Conservation (phyloP, 2,888 invertebrate genomes). For the Calameuta pallipes region DNA sequence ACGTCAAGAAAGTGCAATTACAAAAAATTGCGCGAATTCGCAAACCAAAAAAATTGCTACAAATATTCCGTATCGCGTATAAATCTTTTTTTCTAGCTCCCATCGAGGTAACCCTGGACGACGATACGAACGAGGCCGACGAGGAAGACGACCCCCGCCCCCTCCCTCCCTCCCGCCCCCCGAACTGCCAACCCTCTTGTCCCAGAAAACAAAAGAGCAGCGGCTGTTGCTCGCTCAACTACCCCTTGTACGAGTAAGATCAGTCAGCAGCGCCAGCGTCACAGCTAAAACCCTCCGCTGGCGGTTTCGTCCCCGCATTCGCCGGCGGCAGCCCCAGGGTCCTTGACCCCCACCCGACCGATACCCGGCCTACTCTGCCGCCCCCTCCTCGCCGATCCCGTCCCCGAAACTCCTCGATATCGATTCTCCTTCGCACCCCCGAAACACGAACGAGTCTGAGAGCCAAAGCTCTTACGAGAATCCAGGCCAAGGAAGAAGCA, state of each 20-base stretch:
- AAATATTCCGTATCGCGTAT: not conserved
- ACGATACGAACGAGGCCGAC: not conserved
- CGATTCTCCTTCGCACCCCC: conserved; percentile 29
- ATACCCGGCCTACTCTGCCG: not conserved
- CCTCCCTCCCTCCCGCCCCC: conserved; percentile 34
- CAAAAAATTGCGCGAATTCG: no score
- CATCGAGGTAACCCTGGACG: not conserved
- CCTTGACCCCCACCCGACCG: not conserved
- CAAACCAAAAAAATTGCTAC: not conserved
- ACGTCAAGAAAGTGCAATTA: no score
- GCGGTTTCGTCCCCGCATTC: not conserved
- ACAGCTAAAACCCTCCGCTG: conserved; percentile 14
- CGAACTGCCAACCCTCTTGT: conserved; percentile 34
- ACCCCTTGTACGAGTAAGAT: conserved; percentile 9
- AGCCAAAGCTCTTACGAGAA: conserved; percentile 12
- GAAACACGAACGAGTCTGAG: conserved; percentile 7
- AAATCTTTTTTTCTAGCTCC: not conserved
- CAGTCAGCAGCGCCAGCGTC: not conserved
- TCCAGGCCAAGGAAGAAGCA: not conserved
- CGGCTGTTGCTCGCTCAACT: conserved; percentile 51
- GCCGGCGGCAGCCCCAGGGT: not conserved
- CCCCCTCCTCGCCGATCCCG: not conserved
- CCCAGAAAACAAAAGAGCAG: conserved; percentile 58
- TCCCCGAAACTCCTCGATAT: conserved; percentile 21
- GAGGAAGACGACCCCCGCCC: conserved; percentile 36